Evolutionary conservation across 2,113 vertebrate genomes (phyloP), one percentile per base, ranked within the genome.

Genomic region (Salvator merianae): DNA sequence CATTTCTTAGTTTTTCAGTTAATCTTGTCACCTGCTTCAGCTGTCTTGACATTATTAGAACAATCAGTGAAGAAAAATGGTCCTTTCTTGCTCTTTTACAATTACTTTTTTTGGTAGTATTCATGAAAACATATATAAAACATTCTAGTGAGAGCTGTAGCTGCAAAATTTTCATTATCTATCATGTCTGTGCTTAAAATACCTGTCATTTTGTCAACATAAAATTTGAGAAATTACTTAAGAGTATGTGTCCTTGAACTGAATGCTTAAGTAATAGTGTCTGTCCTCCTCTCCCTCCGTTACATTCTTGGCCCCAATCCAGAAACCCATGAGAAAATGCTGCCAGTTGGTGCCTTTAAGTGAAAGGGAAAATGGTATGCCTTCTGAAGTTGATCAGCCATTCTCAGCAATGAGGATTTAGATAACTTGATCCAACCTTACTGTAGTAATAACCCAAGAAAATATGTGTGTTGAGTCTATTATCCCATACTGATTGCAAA

Each of bases 171-270:
- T 20, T 84, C 53, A 71, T 18, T 82, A 38, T 1, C 0, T 73
- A 30, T 88, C 88, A 70, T 85, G 32, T 75, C 82, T 88, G 4
- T 86, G 62, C n/a, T 88, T 88, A 84, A 91, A 91, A 76, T 91
- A 2, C 22, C 66, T 86, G n/a, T 66, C 53, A 36, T 36, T 77
- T 90, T 89, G 81, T 92, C 53, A 86, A 34, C 38, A n/a, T 89
- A 68, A 84, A 79, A 62, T 85, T 86, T 88, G 79, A 88, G 47
- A 82, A 87, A 79, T 90, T 85, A 65, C 53, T 86, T 92, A 20
- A 20, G 59, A 84, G 2, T 14, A 0, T 78, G 6, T 71, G 2
- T 59, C 77, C 24, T 90, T 87, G 22, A 22, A 22, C 22, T 86
- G 62, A 85, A 40, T 18, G 7, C 47, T 77, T 65, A 34, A 6